A percentile compares a stretch with the other conserved stretches of the same genome.
phyloP scores from a whole-genome alignment of 2,113 vertebrate species.

The Setophaga coronata region DNA sequence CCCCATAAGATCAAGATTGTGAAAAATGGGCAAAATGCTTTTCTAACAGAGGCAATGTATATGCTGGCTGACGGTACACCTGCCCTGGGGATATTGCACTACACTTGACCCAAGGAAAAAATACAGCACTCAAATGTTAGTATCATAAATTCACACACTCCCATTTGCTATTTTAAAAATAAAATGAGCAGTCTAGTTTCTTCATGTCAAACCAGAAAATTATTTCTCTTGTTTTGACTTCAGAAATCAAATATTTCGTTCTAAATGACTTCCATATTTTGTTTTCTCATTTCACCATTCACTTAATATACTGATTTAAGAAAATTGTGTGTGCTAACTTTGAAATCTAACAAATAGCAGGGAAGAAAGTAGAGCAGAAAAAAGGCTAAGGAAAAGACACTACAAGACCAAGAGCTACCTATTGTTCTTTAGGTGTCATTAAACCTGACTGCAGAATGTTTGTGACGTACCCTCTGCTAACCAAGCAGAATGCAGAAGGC shows the following conservation, averaged over 20 bases:
- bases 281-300: background rate
- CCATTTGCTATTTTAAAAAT: background rate
- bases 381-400: background rate
- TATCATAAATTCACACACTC: background rate
- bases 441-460: background rate
- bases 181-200: background rate
- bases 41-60: background rate
- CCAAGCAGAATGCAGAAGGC: background rate
- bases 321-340: background rate
- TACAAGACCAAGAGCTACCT: background rate
- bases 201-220: background rate
- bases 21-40: slow-evolving; percentile 17
- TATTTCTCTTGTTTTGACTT: background rate
- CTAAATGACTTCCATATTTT: background rate
- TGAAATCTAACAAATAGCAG: background rate
- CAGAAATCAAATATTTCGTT: background rate
- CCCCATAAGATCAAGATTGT: background rate
- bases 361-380: background rate
- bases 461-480: background rate
- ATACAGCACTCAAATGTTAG: background rate
- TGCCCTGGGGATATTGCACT: background rate
- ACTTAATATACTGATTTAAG: background rate
- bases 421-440: background rate
- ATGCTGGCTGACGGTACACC: background rate
- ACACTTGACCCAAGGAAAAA: slow-evolving; percentile 28